Evolutionary conservation across 2,113 vertebrate genomes (phyloP).

Genomic region (Pelmatolapia mariae): DNA sequence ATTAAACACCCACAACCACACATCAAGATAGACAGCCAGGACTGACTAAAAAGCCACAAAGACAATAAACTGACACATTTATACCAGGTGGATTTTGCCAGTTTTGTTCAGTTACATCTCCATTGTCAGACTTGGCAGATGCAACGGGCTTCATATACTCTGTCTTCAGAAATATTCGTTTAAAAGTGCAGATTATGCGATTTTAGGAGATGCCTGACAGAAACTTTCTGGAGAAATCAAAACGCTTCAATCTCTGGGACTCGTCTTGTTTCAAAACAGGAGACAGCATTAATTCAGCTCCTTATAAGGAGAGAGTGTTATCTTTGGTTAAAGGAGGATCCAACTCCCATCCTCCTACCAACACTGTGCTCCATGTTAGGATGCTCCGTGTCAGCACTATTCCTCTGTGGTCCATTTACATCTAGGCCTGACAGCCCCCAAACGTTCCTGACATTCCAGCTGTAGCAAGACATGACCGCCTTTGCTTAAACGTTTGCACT

Average conservation of each 20-base stretch:
- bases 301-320: slow-evolving; percentile 4
- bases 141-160: background rate
- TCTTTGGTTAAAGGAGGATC: slow-evolving; percentile 4
- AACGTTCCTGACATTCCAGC: slow-evolving; percentile 33
- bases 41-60: background rate
- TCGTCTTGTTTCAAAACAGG: background rate
- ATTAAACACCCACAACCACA: slow-evolving; percentile 23
- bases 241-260: background rate
- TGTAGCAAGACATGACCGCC: background rate
- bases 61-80: background rate
- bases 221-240: background rate
- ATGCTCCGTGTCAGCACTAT: background rate
- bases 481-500: background rate
- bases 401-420: background rate
- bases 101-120: background rate
- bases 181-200: background rate
- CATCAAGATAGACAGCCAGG: background rate
- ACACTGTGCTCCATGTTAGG: background rate
- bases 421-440: background rate
- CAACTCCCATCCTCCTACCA: background rate
- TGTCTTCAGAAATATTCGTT: background rate
- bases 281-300: background rate
- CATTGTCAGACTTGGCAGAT: background rate
- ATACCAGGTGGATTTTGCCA: background rate
- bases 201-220: background rate